These are phyloP conservation scores for Echeneis naucrates DNA, from an alignment of 2,797 vertebrate genomes.

Conservation along the genomic window DNA sequence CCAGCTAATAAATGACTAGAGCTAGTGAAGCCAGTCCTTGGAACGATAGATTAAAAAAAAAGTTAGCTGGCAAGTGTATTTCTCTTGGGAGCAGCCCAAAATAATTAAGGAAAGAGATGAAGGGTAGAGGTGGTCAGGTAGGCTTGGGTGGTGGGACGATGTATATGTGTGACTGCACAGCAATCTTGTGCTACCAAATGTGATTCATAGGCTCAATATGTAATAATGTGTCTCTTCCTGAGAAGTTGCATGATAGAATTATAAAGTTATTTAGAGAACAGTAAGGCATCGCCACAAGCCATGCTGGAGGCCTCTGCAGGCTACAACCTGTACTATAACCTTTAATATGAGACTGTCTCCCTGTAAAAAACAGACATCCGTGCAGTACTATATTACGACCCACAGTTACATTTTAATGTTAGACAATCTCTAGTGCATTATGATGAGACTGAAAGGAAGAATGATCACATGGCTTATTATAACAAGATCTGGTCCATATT, in stretches of 20 bases:
- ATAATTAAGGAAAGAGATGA: constrained; percentile 78
- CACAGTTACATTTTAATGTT: neutral
- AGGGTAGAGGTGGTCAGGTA: constrained; percentile 41
- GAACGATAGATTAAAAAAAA: constrained; percentile 63
- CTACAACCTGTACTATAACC: neutral
- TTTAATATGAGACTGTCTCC: neutral
- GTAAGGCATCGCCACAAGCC: neutral
- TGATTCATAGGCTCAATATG: constrained; percentile 21
- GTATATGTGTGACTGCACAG: constrained; percentile 8
- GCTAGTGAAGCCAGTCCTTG: constrained; percentile 61
- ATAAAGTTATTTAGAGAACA: neutral
- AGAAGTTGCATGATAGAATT: neutral
- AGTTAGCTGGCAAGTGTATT: constrained; percentile 83
- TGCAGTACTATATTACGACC: neutral
- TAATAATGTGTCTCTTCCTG: constrained; percentile 7
- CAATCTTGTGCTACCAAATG: constrained; percentile 1
- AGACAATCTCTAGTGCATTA: neutral
- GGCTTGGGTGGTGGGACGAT: constrained; percentile 20
- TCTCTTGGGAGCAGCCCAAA: constrained; percentile 80
- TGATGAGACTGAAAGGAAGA: neutral
- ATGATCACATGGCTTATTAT: neutral
- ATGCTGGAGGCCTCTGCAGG: neutral
- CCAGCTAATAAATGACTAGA: constrained; percentile 86
- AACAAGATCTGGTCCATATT: neutral
- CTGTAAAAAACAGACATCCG: neutral